phyloP scores from a whole-genome alignment of 1,140 invertebrate species.

The Drosophila ironensis region DNA sequence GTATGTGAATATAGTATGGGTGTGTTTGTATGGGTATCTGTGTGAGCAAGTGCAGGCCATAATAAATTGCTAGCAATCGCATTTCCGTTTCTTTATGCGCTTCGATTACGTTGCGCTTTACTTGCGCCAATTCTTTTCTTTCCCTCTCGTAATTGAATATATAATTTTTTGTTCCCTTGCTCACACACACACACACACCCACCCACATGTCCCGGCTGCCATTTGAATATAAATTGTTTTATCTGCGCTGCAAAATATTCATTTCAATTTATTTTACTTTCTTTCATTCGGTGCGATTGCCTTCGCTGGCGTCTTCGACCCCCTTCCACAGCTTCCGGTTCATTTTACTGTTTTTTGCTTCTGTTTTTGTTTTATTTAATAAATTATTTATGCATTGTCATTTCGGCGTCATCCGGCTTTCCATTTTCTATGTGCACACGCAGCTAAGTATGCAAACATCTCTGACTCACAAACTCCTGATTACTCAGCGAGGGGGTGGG shows the following conservation, averaged over 20 bases:
- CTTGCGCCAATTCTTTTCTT: slow-evolving; percentile 63
- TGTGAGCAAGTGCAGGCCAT: slow-evolving; percentile 62
- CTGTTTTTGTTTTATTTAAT: slow-evolving; percentile 58
- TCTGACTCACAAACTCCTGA: slow-evolving; percentile 34
- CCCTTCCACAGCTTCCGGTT: neutral
- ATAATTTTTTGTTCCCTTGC: slow-evolving; percentile 61
- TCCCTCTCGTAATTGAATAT: slow-evolving; percentile 72
- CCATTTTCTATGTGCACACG: slow-evolving; percentile 34
- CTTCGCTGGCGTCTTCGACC: slow-evolving; percentile 1
- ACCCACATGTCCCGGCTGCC: slow-evolving; percentile 41
- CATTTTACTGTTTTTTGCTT: slow-evolving; percentile 8
- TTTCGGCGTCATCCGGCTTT: slow-evolving; percentile 45
- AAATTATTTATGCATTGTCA: slow-evolving; percentile 74
- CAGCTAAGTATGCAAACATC: slow-evolving; percentile 51
- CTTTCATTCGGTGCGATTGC: slow-evolving; percentile 23
- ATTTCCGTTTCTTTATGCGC: slow-evolving; percentile 79
- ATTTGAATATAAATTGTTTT: slow-evolving; percentile 81
- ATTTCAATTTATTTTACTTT: slow-evolving; percentile 76
- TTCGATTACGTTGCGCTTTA: slow-evolving; percentile 75
- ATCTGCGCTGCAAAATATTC: slow-evolving; percentile 74
- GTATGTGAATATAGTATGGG: neutral
- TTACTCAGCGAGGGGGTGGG: slow-evolving; percentile 7
- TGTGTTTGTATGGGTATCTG: slow-evolving; percentile 14
- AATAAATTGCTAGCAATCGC: slow-evolving; percentile 79
- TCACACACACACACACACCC: slow-evolving; percentile 17